These are phyloP conservation scores for Benthosema pterotum DNA, from an alignment of 2,797 vertebrate species.

Conservation along the genomic window DNA sequence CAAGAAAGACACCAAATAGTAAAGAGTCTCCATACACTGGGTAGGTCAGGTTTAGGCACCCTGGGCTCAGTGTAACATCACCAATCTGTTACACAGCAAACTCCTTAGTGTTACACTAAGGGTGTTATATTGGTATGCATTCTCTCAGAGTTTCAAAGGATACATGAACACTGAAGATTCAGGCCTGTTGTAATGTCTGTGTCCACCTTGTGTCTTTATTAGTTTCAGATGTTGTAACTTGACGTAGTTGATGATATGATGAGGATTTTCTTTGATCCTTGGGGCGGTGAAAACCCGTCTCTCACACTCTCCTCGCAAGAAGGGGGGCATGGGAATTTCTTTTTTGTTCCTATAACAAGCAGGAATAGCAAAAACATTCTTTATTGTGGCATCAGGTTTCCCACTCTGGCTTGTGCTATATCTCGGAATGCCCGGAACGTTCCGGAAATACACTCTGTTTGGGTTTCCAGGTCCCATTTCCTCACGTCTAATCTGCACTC, in stretches of 20 bases:
- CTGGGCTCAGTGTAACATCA: slow-evolving; percentile 9
- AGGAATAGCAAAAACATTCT: slow-evolving; percentile 56
- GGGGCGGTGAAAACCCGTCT: slow-evolving; percentile 57
- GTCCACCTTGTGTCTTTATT: slow-evolving; percentile 36
- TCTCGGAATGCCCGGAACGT: slow-evolving; percentile 63
- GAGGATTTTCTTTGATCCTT: slow-evolving; percentile 66
- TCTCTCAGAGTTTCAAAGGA: no score
- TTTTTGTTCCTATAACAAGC: slow-evolving; percentile 54
- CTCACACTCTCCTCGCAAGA: slow-evolving; percentile 37
- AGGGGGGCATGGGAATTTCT: slow-evolving; percentile 46
- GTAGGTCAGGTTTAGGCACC: slow-evolving; percentile 23
- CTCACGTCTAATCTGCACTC: slow-evolving; percentile 63
- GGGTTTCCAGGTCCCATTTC: slow-evolving; percentile 66
- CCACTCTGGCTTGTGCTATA: slow-evolving; percentile 59
- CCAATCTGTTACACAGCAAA: slow-evolving; percentile 6
- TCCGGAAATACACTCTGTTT: slow-evolving; percentile 71
- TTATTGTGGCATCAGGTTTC: slow-evolving; percentile 72
- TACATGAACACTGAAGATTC: background rate
- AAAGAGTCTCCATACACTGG: slow-evolving; percentile 27
- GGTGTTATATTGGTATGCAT: no score
- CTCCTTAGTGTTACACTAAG: no score
- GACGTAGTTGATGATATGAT: slow-evolving; percentile 43
- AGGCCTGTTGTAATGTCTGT: slow-evolving; percentile 17
- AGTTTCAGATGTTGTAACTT: slow-evolving; percentile 68
- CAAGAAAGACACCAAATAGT: slow-evolving; percentile 61